Base-by-base conservation (phyloP, 2,888 invertebrate genomes). In the Peribatodes rhomboidaria region DNA sequence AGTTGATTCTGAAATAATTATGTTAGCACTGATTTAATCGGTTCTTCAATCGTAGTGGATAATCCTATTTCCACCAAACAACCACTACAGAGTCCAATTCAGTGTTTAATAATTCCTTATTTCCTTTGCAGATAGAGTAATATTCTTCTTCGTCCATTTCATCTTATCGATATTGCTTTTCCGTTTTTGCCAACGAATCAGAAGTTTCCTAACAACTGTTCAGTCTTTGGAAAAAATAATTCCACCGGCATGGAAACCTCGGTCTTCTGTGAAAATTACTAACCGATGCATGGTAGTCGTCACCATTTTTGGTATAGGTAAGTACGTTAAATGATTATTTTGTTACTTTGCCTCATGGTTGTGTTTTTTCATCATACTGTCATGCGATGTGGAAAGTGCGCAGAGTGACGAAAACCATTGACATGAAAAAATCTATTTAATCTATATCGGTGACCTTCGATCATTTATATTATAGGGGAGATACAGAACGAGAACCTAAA, bases 171-270 rank as follows among this genome's bases (percentile, higher is more conserved):
- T 56, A 1, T 18, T 64, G 14, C 3, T 58, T 14, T 49, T 68
- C 2, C 54, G 55, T 0, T 61, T 68, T n/a, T 58, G 67, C 20
- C 42, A 13, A 49, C 14, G 46, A 14, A 11, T 42, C 1, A 37
- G 44, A 7, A 18, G 14, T 18, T 39, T 57, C 39, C 0, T 65
- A 10, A 39, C 6, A 8, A 44, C 18, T 1, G 27, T 65, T 3
- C n/a, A 55, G 41, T 18, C 14, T 10, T 33, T 68, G 35, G 64
- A 68, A 16, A 64, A 47, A 31, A 0, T 52, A 22, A 16, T 64
- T 14, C 64, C 64, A 9, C 55, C 55, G 1, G 2, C 35, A 0
- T 46, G 35, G 37, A 58, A 54, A 37, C 64, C 61, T 1, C 58
- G 20, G 16, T 16, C 39, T 42, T 11, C 39, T 22, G 49, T 56